Conservation (phyloP, 1,140 invertebrate species). For the Leptinotarsa undecemlineata region DNA sequence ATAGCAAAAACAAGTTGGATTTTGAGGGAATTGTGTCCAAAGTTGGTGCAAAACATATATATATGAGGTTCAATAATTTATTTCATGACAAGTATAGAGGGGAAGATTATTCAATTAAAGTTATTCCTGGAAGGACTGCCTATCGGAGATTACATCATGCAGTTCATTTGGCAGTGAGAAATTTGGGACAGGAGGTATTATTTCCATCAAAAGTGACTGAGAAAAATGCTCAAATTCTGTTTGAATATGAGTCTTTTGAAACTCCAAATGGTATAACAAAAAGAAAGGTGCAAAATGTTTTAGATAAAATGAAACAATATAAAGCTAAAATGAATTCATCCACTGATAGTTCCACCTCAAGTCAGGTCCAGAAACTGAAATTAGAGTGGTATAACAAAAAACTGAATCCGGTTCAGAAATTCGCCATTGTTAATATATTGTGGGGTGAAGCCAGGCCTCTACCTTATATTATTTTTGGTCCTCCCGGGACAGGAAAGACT, state of each 20-base stretch:
- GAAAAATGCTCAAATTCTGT: constrained; percentile 45
- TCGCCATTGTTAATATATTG: constrained; percentile 69
- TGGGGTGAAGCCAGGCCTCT: constrained; percentile 61
- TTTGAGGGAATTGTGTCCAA: constrained; percentile 51
- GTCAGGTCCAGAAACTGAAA: constrained; percentile 4
- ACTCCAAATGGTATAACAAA: constrained; percentile 2
- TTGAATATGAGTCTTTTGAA: constrained; percentile 16
- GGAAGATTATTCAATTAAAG: constrained; percentile 50
- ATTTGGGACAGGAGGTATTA: constrained; percentile 45
- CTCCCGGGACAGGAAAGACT: constrained; percentile 82
- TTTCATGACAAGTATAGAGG: constrained; percentile 52
- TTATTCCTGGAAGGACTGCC: constrained; percentile 37
- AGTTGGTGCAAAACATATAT: constrained; percentile 49
- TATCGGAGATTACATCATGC: constrained; percentile 48
- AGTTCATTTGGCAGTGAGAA: constrained; percentile 41
- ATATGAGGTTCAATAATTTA: constrained; percentile 48
- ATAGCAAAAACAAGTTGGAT: constrained; percentile 49
- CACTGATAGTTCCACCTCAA: background rate
- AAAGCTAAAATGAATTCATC: background rate
- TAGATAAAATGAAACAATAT: background rate
- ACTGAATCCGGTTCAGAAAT: constrained; percentile 69
- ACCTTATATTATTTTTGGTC: constrained; percentile 79
- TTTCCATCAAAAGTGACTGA: constrained; percentile 47
- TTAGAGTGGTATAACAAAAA: constrained; percentile 63
- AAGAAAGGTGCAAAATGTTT: constrained; percentile 16